Evolutionary conservation across 2,888 invertebrate species (phyloP), one percentile per base, ranked within the genome.

Genomic region (Ormia ochracea): DNA sequence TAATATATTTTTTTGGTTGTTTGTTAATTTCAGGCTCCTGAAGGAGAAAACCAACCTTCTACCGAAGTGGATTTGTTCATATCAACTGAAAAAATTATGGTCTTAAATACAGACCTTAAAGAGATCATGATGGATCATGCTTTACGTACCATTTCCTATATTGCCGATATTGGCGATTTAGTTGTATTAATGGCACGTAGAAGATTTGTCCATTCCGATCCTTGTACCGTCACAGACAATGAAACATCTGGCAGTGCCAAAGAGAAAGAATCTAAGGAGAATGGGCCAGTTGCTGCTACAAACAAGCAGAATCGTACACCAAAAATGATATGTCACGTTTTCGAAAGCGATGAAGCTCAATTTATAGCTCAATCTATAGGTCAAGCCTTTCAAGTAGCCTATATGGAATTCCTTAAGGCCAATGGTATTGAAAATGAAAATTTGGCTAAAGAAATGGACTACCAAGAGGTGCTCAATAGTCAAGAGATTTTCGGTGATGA

Each of bases 41-140:
- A 98, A 89, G 99, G 99, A 56, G 99, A 99, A 90, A 96, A 94
- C 83, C 99, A 99, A 88, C 99, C 99, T 10, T 98, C 97, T 87
- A 99, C 99, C 12, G 99, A 99, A 91, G 99, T 99, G 50, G 99
- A 99, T 89, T 92, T 99, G 31, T 99, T 99, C 91, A 99, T 99
- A 87, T 99, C 99, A 38, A 99, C 99, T 10, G 99, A 99, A 90
- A 99, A 99, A 91, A 99, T 99, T 83, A 99, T 99, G 99, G 99
- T 99, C 72, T 92, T 99, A 80, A 99, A 99, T 89, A 99, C 99
- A 2, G 98, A 99, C 90, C 91, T 99, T 65, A 99, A 99, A 91
- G 99, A 99, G 91, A 99, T 99, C 79, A 98, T 99, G 97, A 99
- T 99, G 99, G 99, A 99, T 90, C 99, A 99, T 90, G 97, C 99